A percentile compares a stretch with the other conserved stretches of the same genome.
Evolutionary conservation across 1,140 invertebrate species (phyloP).

Genomic region (Aporrectodea caliginosa): DNA sequence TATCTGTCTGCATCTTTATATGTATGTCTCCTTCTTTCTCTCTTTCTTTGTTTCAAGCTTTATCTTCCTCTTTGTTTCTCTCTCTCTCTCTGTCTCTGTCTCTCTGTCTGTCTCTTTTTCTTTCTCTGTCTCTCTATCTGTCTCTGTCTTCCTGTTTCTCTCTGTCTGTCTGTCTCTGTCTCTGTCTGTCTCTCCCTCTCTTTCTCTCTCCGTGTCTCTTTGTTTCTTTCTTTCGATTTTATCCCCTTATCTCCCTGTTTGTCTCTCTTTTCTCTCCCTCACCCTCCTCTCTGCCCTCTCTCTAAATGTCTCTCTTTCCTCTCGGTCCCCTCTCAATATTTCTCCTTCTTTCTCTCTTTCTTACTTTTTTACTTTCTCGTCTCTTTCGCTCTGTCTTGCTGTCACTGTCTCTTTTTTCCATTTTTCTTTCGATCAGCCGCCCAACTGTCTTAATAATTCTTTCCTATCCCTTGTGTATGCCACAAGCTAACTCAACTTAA

Average conservation of each 20-base stretch:
- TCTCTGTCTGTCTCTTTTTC: constrained; percentile 13
- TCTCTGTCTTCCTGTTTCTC: constrained; percentile 13
- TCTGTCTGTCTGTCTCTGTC: constrained; percentile 14
- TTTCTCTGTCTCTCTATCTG: constrained; percentile 19
- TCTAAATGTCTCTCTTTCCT: no score
- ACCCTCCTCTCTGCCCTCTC: no score
- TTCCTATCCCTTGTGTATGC: no score
- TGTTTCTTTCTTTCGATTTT: constrained; percentile 14
- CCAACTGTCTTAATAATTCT: no score
- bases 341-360: no score
- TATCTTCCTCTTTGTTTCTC: constrained; percentile 13
- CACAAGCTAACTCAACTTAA: no score
- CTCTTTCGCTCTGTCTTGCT: no score
- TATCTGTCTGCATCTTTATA: neutral
- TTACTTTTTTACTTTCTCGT: no score
- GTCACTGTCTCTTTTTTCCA: no score
- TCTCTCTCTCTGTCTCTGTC: constrained; percentile 21
- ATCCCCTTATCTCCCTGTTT: neutral
- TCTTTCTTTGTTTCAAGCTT: constrained; percentile 9
- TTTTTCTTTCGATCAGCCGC: no score
- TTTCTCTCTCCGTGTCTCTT: constrained; percentile 24
- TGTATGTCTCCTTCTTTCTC: constrained; percentile 12
- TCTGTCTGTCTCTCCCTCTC: constrained; percentile 10
- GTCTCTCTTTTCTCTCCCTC: neutral
- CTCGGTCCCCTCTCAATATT: no score